Evolutionary conservation across 2,797 vertebrate species (phyloP).

Genomic region (Sphenodon punctatus): DNA sequence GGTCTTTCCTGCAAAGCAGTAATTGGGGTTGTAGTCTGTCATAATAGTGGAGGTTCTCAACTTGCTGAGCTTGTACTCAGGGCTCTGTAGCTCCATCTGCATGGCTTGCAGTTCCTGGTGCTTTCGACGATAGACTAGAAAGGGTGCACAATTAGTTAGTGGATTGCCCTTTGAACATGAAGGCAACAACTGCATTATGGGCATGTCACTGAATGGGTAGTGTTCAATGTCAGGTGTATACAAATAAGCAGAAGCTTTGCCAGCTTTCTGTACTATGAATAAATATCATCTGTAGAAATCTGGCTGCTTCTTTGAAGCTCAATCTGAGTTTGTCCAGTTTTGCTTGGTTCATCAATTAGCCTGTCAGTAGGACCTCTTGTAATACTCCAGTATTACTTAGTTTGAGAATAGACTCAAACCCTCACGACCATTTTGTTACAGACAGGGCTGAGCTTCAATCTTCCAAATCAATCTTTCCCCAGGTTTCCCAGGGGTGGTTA

Average conservation of each 20-base stretch:
- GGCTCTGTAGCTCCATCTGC: constrained; percentile 97
- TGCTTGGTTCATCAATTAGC: neutral
- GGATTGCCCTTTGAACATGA: neutral
- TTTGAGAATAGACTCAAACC: no score
- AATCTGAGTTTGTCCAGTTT: neutral
- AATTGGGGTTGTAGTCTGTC: constrained; percentile 99
- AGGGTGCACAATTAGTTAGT: constrained; percentile 17
- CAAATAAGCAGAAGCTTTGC: neutral
- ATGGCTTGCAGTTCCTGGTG: constrained; percentile 98
- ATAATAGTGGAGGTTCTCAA: constrained; percentile 97
- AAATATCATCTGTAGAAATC: neutral
- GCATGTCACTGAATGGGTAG: neutral
- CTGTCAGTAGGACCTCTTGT: neutral
- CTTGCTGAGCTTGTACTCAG: constrained; percentile 97
- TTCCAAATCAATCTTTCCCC: neutral
- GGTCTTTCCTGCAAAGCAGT: constrained; percentile 97
- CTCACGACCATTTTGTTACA: neutral
- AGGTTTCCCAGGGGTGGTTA: neutral
- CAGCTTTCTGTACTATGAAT: neutral
- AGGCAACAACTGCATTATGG: neutral
- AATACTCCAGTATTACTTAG: neutral
- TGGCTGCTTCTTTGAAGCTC: neutral
- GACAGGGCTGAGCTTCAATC: neutral
- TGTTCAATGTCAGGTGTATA: neutral
- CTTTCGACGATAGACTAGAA: constrained; percentile 93